Percentiles rank a stretch among this genome's conserved stretches.
These are phyloP conservation scores for Rhincodon typus DNA, from an alignment of 2,797 vertebrate species.

Conservation along the genomic window DNA sequence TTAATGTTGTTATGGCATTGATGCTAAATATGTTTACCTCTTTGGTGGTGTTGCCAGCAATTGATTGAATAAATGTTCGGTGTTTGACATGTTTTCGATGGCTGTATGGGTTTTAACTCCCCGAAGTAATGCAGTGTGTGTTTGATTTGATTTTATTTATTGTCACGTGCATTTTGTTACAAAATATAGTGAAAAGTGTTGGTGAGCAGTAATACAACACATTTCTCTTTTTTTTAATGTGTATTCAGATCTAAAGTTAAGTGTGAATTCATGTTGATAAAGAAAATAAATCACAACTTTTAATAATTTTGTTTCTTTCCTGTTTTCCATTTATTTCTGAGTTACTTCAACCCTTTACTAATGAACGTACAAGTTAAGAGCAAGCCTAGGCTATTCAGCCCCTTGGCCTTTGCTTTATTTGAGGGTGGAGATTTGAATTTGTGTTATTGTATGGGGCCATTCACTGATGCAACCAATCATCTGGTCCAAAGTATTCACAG, in stretches of 20 bases:
- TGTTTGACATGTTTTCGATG: neutral
- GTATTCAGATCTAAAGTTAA: neutral
- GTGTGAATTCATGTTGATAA: neutral
- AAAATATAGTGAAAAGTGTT: too few relatives aligned
- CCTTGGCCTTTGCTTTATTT: neutral
- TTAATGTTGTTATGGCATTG: neutral
- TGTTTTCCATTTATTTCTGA: neutral
- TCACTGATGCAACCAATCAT: neutral
- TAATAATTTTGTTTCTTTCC: neutral
- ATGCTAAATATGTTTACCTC: neutral
- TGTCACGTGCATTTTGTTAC: too few relatives aligned
- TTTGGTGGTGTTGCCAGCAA: neutral
- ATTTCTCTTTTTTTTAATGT: neutral
- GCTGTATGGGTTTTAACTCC: neutral
- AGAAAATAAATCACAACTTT: neutral
- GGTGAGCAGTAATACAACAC: neutral
- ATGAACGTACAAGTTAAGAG: too few relatives aligned
- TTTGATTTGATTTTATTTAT: too few relatives aligned
- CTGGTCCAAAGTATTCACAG: neutral
- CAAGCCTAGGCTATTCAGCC: too few relatives aligned
- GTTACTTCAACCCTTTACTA: neutral
- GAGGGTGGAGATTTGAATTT: neutral
- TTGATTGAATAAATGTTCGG: neutral
- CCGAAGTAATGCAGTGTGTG: neutral
- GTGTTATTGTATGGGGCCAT: neutral